Base-by-base conservation (phyloP, 2,797 vertebrate genomes). In the Sternarchorhynchus goeldii region DNA sequence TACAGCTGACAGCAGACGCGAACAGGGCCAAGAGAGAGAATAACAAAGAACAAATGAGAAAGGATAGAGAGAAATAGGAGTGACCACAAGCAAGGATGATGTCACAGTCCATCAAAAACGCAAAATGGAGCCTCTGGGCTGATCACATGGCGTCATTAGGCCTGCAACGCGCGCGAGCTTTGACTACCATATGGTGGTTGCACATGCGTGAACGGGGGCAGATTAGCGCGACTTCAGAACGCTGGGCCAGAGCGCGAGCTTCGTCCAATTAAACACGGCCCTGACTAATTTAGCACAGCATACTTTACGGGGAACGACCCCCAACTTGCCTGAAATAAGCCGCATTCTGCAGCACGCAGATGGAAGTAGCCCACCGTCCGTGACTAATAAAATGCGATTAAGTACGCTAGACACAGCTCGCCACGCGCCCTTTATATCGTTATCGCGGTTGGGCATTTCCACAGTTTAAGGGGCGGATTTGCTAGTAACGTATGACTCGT, bases 31-130 rank as follows among this genome's bases (percentile, higher is more conserved):
- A 36, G 8, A 36, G 36, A 41, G 17, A 31, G 31, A n/a, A 63
- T 56, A 21, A 68, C 62, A 16, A 45, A 32, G 77, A 78, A 65
- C 32, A 75, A 31, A 34, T 36, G 65, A 60, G 41, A 69, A 21
- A 79, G 18, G 57, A 50, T 21, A 53, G n/a, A n/a, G 6, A 21
- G n/a, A n/a, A 39, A 66, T 0, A 66, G 4, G 39, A 41, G 8
- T 21, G 36, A 68, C 12, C 14, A 6, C 14, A 7, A 21, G 50
- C 3, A 31, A 5, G 8, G 77, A 87, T 74, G 77, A 87, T 86
- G 75, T 71, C 39, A 62, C 41, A 64, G 70, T 81, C 85, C n/a
- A 85, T 89, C 84, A 86, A 84, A 25, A 85, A 86, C 86, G 82
- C 82, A 86, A 87, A 89, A 88, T 69, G 77, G 80, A 82, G 73